phyloP scores from a whole-genome alignment of 2,113 vertebrate genomes.

The Phrynosoma blainvillii region DNA sequence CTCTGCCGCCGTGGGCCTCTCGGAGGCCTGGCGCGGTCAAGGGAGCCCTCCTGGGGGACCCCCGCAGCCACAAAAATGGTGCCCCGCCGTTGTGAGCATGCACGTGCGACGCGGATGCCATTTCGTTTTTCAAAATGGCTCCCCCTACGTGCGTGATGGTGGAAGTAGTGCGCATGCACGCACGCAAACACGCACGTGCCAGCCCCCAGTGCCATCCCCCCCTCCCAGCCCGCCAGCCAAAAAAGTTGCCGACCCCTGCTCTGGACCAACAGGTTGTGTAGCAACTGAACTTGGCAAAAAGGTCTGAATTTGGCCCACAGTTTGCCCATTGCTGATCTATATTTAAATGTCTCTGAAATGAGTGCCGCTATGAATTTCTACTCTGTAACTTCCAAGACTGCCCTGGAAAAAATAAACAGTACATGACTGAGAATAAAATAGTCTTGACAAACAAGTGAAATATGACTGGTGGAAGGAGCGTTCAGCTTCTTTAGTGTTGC shows the following conservation, averaged over 20 bases:
- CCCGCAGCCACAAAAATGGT: too few relatives aligned
- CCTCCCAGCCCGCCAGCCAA: too few relatives aligned
- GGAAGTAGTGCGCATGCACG: too few relatives aligned
- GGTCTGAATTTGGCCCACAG: neutral
- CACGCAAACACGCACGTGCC: too few relatives aligned
- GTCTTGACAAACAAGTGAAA: constrained; percentile 13
- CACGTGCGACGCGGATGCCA: too few relatives aligned
- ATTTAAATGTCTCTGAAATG: neutral
- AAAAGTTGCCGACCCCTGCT: neutral
- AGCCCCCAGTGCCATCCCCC: too few relatives aligned
- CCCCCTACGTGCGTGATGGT: too few relatives aligned
- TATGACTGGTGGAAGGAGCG: neutral
- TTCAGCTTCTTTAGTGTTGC: constrained; percentile 13
- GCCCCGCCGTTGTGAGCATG: too few relatives aligned
- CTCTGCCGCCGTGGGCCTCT: too few relatives aligned
- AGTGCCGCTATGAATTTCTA: neutral
- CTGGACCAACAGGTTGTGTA: neutral
- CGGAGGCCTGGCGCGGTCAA: too few relatives aligned
- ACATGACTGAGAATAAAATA: constrained; percentile 1
- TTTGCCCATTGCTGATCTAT: neutral
- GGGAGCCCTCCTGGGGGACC: too few relatives aligned
- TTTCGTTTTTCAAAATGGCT: too few relatives aligned
- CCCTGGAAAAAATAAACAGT: neutral
- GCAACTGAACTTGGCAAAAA: neutral
- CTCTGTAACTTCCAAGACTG: neutral